phyloP scores from a whole-genome alignment of 1,140 invertebrate species.

The Trinorchestia longiramus region DNA sequence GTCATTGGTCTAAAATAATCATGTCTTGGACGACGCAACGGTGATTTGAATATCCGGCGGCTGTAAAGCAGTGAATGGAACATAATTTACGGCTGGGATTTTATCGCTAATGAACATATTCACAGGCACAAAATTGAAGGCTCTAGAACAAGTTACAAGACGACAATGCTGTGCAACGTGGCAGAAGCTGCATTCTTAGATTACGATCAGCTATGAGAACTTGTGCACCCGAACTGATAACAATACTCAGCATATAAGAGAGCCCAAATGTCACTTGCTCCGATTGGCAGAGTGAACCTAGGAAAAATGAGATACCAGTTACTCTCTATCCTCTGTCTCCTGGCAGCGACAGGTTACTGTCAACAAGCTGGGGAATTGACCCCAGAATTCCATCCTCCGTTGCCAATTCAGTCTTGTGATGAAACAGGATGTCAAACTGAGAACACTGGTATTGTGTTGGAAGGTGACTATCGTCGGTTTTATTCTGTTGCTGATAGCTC shows the following conservation, averaged over 20 bases:
- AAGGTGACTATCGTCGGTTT: not conserved
- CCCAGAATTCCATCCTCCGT: not conserved
- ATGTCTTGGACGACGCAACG: no score
- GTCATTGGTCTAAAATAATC: no score
- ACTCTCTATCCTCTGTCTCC: not conserved
- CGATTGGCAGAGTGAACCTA: not conserved
- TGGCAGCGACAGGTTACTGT: not conserved
- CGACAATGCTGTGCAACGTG: not conserved
- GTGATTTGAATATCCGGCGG: not conserved
- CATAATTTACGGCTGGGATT: not conserved
- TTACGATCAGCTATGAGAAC: not conserved
- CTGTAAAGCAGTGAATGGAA: not conserved
- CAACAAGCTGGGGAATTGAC: not conserved
- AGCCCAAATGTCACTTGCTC: not conserved
- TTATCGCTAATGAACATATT: not conserved
- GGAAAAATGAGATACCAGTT: not conserved
- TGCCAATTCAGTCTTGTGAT: not conserved
- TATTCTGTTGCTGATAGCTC: constrained; percentile 37
- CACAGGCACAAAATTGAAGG: not conserved
- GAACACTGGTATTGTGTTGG: constrained; percentile 2
- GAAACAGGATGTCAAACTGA: constrained; percentile 6
- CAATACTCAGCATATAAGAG: not conserved
- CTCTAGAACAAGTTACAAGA: not conserved
- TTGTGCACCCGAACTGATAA: not conserved
- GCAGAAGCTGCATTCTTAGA: not conserved